Conservation (phyloP, 2,113 vertebrate genomes). For the Nyctereutes procyonoides region DNA sequence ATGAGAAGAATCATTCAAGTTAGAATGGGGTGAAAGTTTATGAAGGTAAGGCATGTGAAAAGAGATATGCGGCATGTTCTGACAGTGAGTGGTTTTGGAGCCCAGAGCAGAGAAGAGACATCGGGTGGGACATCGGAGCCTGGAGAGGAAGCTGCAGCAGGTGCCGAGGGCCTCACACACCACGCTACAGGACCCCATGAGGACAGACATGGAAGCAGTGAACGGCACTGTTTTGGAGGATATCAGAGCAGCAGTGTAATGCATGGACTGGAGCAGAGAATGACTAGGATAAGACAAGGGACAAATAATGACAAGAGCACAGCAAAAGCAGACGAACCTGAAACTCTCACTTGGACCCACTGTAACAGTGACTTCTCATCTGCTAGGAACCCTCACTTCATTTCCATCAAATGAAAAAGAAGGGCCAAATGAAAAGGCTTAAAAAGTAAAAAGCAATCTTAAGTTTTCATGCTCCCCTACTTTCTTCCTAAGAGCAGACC, state of each 20-base stretch:
- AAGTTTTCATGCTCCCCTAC: not conserved
- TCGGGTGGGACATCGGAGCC: not conserved
- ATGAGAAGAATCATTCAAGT: not conserved
- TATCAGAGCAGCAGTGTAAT: not conserved
- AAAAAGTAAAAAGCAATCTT: not conserved
- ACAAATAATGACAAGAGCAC: not conserved
- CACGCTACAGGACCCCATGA: not conserved
- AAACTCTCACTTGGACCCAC: not conserved
- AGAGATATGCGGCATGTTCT: not conserved
- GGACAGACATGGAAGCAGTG: not conserved
- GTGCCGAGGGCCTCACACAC: fast-evolving
- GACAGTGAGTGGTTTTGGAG: not conserved
- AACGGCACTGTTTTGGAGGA: not conserved
- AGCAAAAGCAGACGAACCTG: not conserved
- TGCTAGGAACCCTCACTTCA: not conserved
- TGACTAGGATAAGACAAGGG: not conserved
- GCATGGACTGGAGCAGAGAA: not conserved
- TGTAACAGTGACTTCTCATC: not conserved
- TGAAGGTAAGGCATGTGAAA: not conserved
- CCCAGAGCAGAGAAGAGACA: not conserved
- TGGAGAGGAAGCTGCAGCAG: not conserved
- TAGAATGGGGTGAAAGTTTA: not conserved
- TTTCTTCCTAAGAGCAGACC: not conserved
- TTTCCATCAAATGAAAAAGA: not conserved
- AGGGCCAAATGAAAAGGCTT: not conserved